These are phyloP conservation scores for Gulo gulo DNA, from an alignment of 2,113 vertebrate species.

Conservation along the genomic window DNA sequence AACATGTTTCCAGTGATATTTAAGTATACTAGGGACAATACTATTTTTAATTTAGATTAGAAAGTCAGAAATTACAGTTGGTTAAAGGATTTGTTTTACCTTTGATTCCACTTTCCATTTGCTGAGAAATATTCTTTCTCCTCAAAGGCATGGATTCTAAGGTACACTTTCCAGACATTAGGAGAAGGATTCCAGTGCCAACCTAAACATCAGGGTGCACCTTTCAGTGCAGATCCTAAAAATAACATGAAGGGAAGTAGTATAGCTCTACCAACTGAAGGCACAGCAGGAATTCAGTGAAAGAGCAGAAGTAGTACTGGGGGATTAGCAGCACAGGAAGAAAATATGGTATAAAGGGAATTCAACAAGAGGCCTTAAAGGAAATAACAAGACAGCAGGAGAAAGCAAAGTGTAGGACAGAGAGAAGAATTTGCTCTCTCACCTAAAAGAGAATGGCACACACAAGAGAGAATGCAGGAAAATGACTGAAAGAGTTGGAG, in stretches of 20 bases:
- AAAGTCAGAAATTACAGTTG: not conserved
- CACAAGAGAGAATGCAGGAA: not conserved
- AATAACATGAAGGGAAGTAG: not conserved
- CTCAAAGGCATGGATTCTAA: not conserved
- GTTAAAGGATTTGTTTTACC: not conserved
- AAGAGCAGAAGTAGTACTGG: not conserved
- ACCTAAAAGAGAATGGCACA: not conserved
- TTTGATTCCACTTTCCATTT: not conserved
- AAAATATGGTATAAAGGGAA: not conserved
- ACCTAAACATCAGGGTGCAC: not conserved
- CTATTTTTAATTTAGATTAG: not conserved
- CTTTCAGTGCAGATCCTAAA: slow-evolving; percentile 3
- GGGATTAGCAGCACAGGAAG: not conserved
- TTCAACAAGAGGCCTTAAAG: not conserved
- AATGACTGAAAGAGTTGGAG: not conserved
- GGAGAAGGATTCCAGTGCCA: not conserved
- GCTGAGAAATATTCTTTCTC: not conserved
- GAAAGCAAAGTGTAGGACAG: not conserved
- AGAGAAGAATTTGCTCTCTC: not conserved
- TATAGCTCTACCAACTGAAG: not conserved
- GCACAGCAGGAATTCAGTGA: not conserved
- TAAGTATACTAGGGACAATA: not conserved
- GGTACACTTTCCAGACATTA: not conserved
- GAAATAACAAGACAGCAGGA: not conserved
- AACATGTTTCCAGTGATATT: not conserved